Evolutionary conservation across 1,140 invertebrate genomes (phyloP).

Genomic region (Formica exsecta): DNA sequence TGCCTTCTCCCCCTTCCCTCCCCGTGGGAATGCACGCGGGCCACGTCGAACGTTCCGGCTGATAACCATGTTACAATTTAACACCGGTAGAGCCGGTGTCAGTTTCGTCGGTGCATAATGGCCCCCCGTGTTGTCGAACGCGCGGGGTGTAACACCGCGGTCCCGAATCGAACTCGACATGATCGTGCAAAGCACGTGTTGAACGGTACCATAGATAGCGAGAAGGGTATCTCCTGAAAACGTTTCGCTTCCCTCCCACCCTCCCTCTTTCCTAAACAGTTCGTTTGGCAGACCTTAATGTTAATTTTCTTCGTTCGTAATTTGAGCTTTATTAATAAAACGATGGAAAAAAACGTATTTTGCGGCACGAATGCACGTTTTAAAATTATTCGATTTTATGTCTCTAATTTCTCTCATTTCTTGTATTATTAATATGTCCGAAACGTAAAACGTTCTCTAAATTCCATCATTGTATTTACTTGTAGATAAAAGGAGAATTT

Average conservation of each 20-base stretch:
- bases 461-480: background rate
- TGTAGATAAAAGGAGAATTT: background rate
- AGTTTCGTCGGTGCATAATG: constrained; percentile 75
- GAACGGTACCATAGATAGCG: constrained; percentile 22
- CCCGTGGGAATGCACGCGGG: constrained; percentile 78
- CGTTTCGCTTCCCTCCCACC: background rate
- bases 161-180: constrained; percentile 42
- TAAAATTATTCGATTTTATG: background rate
- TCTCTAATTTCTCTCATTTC: background rate
- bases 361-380: background rate
- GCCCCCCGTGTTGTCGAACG: constrained; percentile 49
- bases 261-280: background rate
- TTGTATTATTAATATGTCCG: background rate
- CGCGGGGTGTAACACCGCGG: background rate
- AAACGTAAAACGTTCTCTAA: background rate
- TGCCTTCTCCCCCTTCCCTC: constrained; percentile 29
- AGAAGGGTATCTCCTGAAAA: constrained; percentile 12
- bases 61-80: constrained; percentile 79
- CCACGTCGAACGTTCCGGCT: constrained; percentile 78
- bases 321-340: background rate
- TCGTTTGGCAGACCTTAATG: background rate
- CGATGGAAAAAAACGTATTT: background rate
- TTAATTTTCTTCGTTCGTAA: background rate
- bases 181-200: constrained; percentile 4
- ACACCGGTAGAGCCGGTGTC: constrained; percentile 70